Evolutionary conservation across 2,888 invertebrate genomes (phyloP).

Genomic region (Perdita meconis): DNA sequence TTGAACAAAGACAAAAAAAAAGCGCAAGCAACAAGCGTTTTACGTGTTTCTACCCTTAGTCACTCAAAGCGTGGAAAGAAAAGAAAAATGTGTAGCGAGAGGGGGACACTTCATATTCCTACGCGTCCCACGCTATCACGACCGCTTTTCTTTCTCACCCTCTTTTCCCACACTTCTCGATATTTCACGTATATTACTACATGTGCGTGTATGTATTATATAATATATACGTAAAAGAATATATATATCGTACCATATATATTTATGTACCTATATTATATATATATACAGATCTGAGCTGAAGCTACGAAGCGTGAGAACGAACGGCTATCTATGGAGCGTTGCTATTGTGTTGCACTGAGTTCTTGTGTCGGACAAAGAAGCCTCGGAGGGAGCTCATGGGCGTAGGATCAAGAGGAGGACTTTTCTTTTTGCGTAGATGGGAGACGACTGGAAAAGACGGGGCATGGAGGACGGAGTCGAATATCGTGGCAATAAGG

Average conservation of each 20-base stretch:
- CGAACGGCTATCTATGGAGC: constrained; percentile 80
- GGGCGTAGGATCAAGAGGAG: constrained; percentile 58
- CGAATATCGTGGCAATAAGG: constrained; percentile 51
- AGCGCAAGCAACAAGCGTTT: too few relatives aligned
- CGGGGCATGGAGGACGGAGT: constrained; percentile 19
- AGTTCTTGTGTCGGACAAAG: constrained; percentile 75
- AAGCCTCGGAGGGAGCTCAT: constrained; percentile 64
- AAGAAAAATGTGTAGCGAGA: constrained; percentile 35
- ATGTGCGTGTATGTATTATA: constrained; percentile 46
- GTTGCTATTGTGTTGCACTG: constrained; percentile 79
- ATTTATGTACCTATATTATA: constrained; percentile 50
- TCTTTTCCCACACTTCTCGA: constrained; percentile 51
- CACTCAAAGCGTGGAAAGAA: background rate
- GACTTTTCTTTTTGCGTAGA: constrained; percentile 40
- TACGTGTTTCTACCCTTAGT: too few relatives aligned
- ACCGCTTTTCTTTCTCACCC: constrained; percentile 14
- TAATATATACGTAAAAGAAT: constrained; percentile 33
- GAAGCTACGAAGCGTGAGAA: constrained; percentile 81
- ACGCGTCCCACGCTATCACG: background rate
- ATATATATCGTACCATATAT: constrained; percentile 29
- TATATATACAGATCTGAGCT: constrained; percentile 71
- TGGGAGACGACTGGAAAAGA: too few relatives aligned
- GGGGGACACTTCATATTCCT: constrained; percentile 27
- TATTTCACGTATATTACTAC: constrained; percentile 51
- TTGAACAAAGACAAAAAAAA: too few relatives aligned